phyloP scores from a whole-genome alignment of 2,888 invertebrate species.

The Apotomis turbidana region DNA sequence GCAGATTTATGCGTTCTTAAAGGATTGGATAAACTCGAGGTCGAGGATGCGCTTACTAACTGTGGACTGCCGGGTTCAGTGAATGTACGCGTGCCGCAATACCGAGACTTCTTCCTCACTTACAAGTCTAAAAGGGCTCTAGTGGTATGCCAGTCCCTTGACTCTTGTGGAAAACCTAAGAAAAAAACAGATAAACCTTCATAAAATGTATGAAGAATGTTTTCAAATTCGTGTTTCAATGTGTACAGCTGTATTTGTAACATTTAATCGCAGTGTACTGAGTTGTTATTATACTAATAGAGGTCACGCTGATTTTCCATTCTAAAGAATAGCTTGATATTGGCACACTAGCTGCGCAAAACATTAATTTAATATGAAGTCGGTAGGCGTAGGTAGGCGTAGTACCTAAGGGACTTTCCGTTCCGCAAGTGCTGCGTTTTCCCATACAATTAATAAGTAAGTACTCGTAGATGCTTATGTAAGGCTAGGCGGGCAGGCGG shows the following conservation, averaged over 20 bases:
- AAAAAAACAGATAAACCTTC: conserved; percentile 1
- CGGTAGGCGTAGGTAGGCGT: too few relatives aligned
- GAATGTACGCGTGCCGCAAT: conserved; percentile 55
- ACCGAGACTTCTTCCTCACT: conserved; percentile 57
- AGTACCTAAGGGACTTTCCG: too few relatives aligned
- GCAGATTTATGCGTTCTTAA: conserved; percentile 52
- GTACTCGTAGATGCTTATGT: too few relatives aligned
- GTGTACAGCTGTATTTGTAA: neutral
- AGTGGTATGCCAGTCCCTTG: conserved; percentile 34
- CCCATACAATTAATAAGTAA: too few relatives aligned
- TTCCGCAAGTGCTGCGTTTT: too few relatives aligned
- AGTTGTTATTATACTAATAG: too few relatives aligned
- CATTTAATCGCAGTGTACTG: too few relatives aligned
- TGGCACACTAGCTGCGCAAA: too few relatives aligned
- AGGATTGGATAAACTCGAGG: conserved; percentile 47
- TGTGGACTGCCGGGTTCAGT: conserved; percentile 57
- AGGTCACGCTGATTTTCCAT: too few relatives aligned
- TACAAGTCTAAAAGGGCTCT: conserved; percentile 51
- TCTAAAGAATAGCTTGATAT: too few relatives aligned
- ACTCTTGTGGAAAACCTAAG: conserved; percentile 25
- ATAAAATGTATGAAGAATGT: neutral
- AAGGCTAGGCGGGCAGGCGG: too few relatives aligned
- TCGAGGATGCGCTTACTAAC: conserved; percentile 51
- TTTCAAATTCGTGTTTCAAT: neutral
- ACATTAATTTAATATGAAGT: too few relatives aligned